Conservation (phyloP, 2,797 vertebrate genomes). For the Simalia tracyae region DNA sequence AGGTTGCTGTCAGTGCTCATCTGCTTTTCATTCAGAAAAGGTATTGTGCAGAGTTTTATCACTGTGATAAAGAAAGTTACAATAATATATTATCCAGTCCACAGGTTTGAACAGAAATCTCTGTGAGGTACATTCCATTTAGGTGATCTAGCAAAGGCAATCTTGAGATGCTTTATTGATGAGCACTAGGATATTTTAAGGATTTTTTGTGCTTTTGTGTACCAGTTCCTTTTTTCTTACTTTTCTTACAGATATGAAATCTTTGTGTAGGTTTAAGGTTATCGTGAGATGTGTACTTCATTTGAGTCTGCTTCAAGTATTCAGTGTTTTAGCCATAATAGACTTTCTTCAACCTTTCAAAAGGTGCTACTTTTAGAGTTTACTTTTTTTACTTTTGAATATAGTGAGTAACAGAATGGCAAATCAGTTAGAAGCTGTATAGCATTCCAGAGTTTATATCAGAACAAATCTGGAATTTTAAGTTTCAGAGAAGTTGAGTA, state of each 20-base stretch:
- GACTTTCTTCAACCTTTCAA: neutral
- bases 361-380: neutral
- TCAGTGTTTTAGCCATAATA: neutral
- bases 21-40: slow-evolving; percentile 28
- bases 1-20: neutral
- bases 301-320: neutral
- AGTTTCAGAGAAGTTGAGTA: neutral
- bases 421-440: neutral
- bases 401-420: neutral
- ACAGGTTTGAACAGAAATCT: slow-evolving; percentile 12
- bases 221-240: neutral
- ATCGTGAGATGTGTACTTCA: slow-evolving; percentile 6
- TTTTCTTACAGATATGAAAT: neutral
- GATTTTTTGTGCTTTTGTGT: neutral
- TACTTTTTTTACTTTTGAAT: neutral
- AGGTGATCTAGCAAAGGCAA: neutral
- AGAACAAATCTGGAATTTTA: neutral
- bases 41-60: slow-evolving; percentile 13
- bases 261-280: neutral
- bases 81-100: neutral
- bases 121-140: neutral
- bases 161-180: slow-evolving; percentile 24
- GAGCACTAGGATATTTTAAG: neutral
- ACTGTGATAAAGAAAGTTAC: neutral
- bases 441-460: neutral